Evolutionary conservation across 2,797 vertebrate species (phyloP).

Genomic region (Tolypeutes matacus): DNA sequence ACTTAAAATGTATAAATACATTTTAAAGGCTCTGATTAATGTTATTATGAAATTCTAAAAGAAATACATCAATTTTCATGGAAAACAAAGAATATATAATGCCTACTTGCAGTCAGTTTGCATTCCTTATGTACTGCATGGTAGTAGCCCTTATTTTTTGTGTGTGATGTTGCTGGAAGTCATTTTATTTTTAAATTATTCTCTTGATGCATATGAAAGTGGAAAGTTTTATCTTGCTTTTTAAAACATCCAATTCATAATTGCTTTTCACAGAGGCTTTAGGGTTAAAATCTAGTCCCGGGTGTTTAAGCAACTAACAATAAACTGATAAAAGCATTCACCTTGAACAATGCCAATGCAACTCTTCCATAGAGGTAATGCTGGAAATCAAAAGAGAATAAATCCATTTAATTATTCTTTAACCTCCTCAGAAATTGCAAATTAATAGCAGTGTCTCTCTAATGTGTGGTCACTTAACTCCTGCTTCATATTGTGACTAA

Average conservation of each 20-base stretch:
- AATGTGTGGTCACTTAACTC: neutral
- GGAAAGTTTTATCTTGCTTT: neutral
- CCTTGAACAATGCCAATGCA: neutral
- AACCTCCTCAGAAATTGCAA: neutral
- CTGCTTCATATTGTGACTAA: neutral
- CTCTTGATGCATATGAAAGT: neutral
- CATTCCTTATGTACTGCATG: neutral
- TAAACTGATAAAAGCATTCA: neutral
- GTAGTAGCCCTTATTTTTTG: neutral
- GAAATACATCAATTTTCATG: neutral
- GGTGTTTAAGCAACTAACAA: neutral
- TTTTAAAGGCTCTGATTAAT: neutral
- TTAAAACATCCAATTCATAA: neutral
- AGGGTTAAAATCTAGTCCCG: neutral
- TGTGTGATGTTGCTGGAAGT: neutral
- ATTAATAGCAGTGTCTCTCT: neutral
- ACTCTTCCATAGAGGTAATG: neutral
- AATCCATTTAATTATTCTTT: neutral
- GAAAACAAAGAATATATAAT: neutral
- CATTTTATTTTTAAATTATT: neutral
- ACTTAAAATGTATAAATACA: neutral
- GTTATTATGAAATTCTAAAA: neutral
- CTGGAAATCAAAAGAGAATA: neutral
- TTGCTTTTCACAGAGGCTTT: neutral
- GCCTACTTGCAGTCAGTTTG: neutral